Evolutionary conservation across 2,888 invertebrate species (phyloP).

Genomic region (Lepeophtheirus nordmannii): DNA sequence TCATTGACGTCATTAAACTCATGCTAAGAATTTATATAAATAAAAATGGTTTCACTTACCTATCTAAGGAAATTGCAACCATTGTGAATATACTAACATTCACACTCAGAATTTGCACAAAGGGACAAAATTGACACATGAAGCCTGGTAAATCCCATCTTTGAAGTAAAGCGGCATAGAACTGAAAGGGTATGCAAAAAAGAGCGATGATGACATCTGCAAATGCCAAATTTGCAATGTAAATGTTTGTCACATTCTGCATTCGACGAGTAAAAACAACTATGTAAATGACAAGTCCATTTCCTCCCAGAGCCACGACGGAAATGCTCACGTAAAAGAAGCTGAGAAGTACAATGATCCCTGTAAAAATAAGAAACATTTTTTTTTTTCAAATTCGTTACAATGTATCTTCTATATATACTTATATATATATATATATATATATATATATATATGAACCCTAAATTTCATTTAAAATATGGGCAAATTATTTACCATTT

Average conservation of each 20-base stretch:
- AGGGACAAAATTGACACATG: slow-evolving; percentile 76
- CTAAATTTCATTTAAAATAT: too few species aligned
- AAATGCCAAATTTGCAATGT: slow-evolving; percentile 47
- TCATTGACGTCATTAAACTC: too few species aligned
- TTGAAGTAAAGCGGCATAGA: slow-evolving; percentile 71
- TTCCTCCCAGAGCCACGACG: slow-evolving; percentile 61
- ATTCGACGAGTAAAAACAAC: slow-evolving; percentile 41
- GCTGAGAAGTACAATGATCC: slow-evolving; percentile 55
- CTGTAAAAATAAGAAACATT: slow-evolving; percentile 38
- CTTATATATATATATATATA: too few species aligned
- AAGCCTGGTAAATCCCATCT: slow-evolving; percentile 68
- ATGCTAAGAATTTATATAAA: too few species aligned
- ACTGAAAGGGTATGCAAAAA: slow-evolving; percentile 37
- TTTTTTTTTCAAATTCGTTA: too few species aligned
- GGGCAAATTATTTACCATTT: too few species aligned
- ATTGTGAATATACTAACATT: slow-evolving; percentile 20
- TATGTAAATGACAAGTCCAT: slow-evolving; percentile 66
- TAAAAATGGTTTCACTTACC: not conserved
- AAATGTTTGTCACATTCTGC: slow-evolving; percentile 67
- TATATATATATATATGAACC: too few species aligned
- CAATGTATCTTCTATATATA: too few species aligned
- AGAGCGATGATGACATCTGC: slow-evolving; percentile 37
- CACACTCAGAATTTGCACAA: slow-evolving; percentile 57
- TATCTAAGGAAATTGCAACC: slow-evolving; percentile 18
- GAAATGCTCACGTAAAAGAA: slow-evolving; percentile 66